A percentile compares a stretch with the other conserved stretches of the same genome.
Evolutionary conservation across 2,113 vertebrate species (phyloP).

Genomic region (Cavia aperea): DNA sequence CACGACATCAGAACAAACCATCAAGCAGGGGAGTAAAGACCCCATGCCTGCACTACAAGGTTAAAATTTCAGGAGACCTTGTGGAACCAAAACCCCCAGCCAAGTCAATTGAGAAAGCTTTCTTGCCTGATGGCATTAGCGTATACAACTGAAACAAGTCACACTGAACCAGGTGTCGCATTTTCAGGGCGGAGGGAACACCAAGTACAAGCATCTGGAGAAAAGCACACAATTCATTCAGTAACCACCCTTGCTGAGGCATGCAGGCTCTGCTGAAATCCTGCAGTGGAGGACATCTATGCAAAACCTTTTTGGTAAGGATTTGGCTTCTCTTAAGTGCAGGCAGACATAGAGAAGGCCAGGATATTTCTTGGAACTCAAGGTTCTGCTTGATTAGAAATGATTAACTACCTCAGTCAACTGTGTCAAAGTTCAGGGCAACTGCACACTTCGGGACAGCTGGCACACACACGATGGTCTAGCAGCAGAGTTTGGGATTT

Average conservation of each 20-base stretch:
- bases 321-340: neutral
- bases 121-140: neutral
- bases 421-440: constrained; percentile 69
- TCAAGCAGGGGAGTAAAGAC: neutral
- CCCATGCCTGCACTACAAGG: neutral
- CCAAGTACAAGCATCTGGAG: neutral
- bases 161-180: neutral
- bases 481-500: neutral
- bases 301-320: neutral
- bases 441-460: neutral
- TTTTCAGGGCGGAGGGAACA: neutral
- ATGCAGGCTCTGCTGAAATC: neutral
- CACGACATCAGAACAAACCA: neutral
- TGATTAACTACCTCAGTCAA: constrained; percentile 75
- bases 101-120: neutral
- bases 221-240: neutral
- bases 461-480: neutral
- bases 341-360: neutral
- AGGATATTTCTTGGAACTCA: constrained; percentile 46
- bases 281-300: neutral
- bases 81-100: neutral
- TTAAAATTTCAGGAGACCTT: neutral
- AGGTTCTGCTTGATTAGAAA: constrained; percentile 60
- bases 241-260: neutral
- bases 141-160: neutral